Conservation (phyloP, 2,888 invertebrate species). For the Ypsolopha scabrella region DNA sequence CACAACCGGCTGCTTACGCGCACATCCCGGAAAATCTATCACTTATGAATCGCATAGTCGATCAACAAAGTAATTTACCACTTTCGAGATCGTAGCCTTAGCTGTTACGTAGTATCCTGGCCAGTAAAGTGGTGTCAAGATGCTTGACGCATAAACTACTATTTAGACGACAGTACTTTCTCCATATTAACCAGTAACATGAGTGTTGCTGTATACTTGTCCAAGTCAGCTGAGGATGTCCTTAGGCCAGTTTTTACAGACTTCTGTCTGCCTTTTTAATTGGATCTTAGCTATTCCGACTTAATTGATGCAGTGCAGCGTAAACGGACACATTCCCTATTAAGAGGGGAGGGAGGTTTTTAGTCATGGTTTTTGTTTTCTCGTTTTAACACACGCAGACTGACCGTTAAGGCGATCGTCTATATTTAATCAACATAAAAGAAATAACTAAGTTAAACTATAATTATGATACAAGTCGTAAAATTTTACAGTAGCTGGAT, state of each 20-base stretch:
- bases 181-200: not conserved
- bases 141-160: too few relatives aligned
- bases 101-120: too few relatives aligned
- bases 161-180: too few relatives aligned
- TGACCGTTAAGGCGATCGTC: not conserved
- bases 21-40: too few relatives aligned
- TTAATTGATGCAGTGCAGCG: slow-evolving; percentile 15
- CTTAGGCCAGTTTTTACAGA: slow-evolving; percentile 13
- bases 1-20: too few relatives aligned
- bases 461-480: too few relatives aligned
- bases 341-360: not conserved
- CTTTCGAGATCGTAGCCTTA: too few relatives aligned
- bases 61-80: too few relatives aligned
- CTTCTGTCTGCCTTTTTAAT: slow-evolving; percentile 10
- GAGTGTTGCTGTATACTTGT: not conserved
- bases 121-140: too few relatives aligned
- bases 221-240: slow-evolving; percentile 10
- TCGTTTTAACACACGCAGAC: not conserved
- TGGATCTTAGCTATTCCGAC: slow-evolving; percentile 12
- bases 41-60: too few relatives aligned
- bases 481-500: too few relatives aligned
- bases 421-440: not conserved
- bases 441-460: not conserved
- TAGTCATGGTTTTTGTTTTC: not conserved
- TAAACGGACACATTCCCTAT: not conserved